Conservation (phyloP, 1,140 invertebrate species). For the Heliconius himera region DNA sequence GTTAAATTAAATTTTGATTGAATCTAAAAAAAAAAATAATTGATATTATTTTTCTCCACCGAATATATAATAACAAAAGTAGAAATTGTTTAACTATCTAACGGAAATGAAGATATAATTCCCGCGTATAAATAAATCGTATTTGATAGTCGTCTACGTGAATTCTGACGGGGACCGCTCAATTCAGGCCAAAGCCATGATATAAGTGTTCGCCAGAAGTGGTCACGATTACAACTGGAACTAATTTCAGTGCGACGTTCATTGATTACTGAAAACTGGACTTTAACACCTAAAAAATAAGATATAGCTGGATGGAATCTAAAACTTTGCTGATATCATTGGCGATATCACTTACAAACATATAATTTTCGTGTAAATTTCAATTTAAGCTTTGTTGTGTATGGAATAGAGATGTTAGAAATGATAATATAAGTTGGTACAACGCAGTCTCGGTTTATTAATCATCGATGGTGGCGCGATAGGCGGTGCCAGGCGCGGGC, state of each 20-base stretch:
- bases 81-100: slow-evolving; percentile 15
- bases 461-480: slow-evolving; percentile 80
- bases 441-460: slow-evolving; percentile 68
- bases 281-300: slow-evolving; percentile 52
- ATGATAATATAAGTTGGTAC: slow-evolving; percentile 32
- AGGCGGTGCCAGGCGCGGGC: slow-evolving; percentile 74
- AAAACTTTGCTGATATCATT: slow-evolving; percentile 53
- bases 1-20: no score
- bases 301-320: slow-evolving; percentile 48
- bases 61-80: background rate
- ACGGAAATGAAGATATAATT: slow-evolving; percentile 73
- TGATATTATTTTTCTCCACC: background rate
- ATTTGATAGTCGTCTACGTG: slow-evolving; percentile 59
- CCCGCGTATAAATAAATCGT: slow-evolving; percentile 69
- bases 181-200: slow-evolving; percentile 70
- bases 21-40: background rate
- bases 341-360: slow-evolving; percentile 54
- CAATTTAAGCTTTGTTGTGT: slow-evolving; percentile 36
- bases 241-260: slow-evolving; percentile 42
- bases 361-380: slow-evolving; percentile 32
- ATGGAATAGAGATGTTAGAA: slow-evolving; percentile 36
- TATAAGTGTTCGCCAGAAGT: slow-evolving; percentile 77
- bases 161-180: slow-evolving; percentile 74
- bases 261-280: slow-evolving; percentile 43
- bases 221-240: slow-evolving; percentile 69